Base-by-base conservation (phyloP, 2,113 vertebrate genomes). In the Carassius auratus region DNA sequence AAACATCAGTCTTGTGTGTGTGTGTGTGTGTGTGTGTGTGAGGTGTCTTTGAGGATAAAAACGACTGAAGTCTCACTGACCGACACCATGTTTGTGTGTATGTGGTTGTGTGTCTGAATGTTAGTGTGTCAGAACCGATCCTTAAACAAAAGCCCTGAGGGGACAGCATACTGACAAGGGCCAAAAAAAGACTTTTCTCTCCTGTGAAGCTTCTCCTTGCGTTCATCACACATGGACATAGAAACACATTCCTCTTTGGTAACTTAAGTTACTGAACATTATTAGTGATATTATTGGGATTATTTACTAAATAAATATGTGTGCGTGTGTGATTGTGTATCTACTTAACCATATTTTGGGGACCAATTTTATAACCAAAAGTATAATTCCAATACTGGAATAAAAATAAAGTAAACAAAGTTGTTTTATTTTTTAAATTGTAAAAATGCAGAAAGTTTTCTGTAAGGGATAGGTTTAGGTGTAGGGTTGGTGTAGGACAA, bases 41-140 rank as follows among this genome's bases (percentile, higher is more conserved):
- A 55, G 57, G 61, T 17, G 71, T 80, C 76, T 81, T 69, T 76
- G 42, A n/a, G 75, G 81, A 80, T 81, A 82, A 88, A 84, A 88
- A 33, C 17, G 59, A 79, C 64, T 81, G 30, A 73, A 71, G 84
- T 71, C 1, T 55, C 76, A 66, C 45, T 50, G 69, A 84, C 85
- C 23, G 19, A 52, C 59, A 21, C 10, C 38, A 5, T 38, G 80
- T 68, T 52, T 62, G 30, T 73, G 76, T 76, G 36, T 36, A 48
- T 50, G 26, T 38, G n/a, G 13, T 52, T 84, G 86, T 73, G 74
- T 84, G 45, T 76, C 38, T 57, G 30, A 64, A 55, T 69, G 62
- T 84, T 52, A 52, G 75, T 17, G 15, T 69, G 36, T 48, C 42
- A 73, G 64, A 55, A 59, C 52, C 15, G 55, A 84, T 84, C 55